Evolutionary conservation across 1,140 invertebrate genomes (phyloP), one percentile per base, ranked within the genome.

Genomic region (Probaryconus sp.): DNA sequence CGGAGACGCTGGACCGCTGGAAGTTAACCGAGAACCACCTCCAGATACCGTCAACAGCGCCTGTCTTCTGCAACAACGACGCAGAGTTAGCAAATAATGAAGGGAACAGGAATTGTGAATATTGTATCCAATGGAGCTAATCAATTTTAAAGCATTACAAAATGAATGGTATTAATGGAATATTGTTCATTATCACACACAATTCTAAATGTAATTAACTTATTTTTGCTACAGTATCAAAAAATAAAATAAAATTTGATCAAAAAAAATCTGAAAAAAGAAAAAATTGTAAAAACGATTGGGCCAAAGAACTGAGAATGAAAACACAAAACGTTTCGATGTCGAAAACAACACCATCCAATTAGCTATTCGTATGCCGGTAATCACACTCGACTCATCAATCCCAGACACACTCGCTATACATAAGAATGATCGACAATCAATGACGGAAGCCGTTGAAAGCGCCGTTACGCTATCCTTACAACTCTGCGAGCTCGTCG

Each of bases 1-100:
- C 84, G 96, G 90, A 81, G 96, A 89, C 50, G 94, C 93, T 87
- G 96, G 95, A 0, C 82, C 84, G 17, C 85, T 78, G 16, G 84
- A 81, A 7, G 82, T 78, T 10, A 88, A 75, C 31, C 86, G 79
- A 28, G 85, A 87, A 77, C 85, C 85, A 47, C 85, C 83, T 43
- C 87, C 87, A 51, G 85, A 87, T 24, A 88, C 87, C 69, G 85
- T 85, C 78, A 88, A 83, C 65, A 88, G 82, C 79, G 85, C 85
- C 84, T 88, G 87, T 79, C 87, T 87, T 90, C 95, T 96, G 92
- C 90, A 91, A 90, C 84, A 88, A 88, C 79, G 82, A 82, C 82
- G 67, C 65, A 33, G 83, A 82, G 85, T 87, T 87, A 87, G 80
- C 84, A 85, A 87, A 81, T 69, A 38, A 13, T 69, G 53, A 1